A percentile compares a stretch with the other conserved stretches of the same genome.
Conservation (phyloP, 2,888 invertebrate species). For the Scaptomyza reducta region DNA sequence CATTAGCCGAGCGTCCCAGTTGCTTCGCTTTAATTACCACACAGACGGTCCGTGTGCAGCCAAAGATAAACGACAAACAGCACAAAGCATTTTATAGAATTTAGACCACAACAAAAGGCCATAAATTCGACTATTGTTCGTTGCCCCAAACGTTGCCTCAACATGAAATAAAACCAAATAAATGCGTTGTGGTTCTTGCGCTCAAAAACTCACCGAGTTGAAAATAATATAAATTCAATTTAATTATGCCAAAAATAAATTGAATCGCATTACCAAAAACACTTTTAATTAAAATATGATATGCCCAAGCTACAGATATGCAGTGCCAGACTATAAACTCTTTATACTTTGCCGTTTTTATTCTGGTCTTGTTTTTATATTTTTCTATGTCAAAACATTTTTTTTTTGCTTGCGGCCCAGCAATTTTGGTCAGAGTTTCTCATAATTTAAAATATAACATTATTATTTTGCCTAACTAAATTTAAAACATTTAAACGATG, state of each 20-base stretch:
- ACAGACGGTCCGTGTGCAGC: not conserved
- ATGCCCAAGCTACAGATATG: not conserved
- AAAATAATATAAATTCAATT: slow-evolving; percentile 48
- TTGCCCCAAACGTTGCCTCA: not conserved
- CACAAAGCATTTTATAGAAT: slow-evolving; percentile 45
- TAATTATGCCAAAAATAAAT: not conserved
- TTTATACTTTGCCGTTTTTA: not conserved
- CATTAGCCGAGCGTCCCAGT: slow-evolving; percentile 52
- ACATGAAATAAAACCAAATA: slow-evolving; percentile 18
- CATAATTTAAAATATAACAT: too few relatives aligned
- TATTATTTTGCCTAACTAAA: not conserved
- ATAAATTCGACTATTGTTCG: slow-evolving; percentile 19
- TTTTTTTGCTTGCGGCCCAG: too few relatives aligned
- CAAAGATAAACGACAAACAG: slow-evolving; percentile 36
- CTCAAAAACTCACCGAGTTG: slow-evolving; percentile 22
- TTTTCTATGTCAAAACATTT: too few relatives aligned
- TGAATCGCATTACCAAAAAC: not conserved
- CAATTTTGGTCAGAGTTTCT: too few relatives aligned
- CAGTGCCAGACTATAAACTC: not conserved
- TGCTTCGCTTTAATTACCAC: slow-evolving; percentile 42
- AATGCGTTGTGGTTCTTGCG: not conserved
- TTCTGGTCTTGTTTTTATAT: not conserved
- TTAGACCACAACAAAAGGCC: slow-evolving; percentile 45
- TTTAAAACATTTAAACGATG: not conserved
- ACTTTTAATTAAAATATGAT: not conserved